phyloP scores from a whole-genome alignment of 2,888 invertebrate species.

The Hydrotaea diabolus region DNA sequence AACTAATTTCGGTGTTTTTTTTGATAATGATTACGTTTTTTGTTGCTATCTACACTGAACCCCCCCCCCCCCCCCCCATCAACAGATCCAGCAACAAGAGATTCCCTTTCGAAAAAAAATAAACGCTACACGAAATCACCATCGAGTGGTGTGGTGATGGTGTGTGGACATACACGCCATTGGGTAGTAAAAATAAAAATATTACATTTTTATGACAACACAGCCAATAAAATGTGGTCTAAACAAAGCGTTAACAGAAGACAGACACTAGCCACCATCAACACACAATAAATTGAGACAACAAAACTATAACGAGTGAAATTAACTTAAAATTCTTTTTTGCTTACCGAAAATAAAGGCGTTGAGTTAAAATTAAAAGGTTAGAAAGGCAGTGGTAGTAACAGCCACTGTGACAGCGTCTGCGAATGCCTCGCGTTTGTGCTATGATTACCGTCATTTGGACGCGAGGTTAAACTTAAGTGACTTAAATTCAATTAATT shows the following conservation, averaged over 20 bases:
- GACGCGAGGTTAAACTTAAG: constrained; percentile 49
- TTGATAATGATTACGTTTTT: constrained; percentile 25
- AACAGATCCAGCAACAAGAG: neutral
- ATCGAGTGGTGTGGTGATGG: neutral
- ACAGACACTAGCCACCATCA: neutral
- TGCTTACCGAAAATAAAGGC: neutral
- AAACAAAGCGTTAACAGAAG: constrained; percentile 11
- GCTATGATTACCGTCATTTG: too few species aligned
- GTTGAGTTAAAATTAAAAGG: neutral
- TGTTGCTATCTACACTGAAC: too few species aligned
- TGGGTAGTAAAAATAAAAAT: neutral
- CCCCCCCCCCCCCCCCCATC: too few species aligned
- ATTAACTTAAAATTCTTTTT: neutral
- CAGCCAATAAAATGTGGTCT: constrained; percentile 19
- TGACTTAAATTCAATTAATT: constrained; percentile 34
- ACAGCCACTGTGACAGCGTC: neutral
- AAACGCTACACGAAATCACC: neutral
- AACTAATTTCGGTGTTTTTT: constrained; percentile 1
- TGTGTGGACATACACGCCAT: too few species aligned
- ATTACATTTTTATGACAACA: neutral
- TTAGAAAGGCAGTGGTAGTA: neutral
- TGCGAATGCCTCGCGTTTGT: too few species aligned
- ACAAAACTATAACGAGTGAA: constrained; percentile 2
- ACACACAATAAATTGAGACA: constrained; percentile 8
- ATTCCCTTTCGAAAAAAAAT: constrained; percentile 31